Evolutionary conservation across 1,140 invertebrate genomes (phyloP), one percentile per base, ranked within the genome.

Genomic region (Drosophila nannoptera): DNA sequence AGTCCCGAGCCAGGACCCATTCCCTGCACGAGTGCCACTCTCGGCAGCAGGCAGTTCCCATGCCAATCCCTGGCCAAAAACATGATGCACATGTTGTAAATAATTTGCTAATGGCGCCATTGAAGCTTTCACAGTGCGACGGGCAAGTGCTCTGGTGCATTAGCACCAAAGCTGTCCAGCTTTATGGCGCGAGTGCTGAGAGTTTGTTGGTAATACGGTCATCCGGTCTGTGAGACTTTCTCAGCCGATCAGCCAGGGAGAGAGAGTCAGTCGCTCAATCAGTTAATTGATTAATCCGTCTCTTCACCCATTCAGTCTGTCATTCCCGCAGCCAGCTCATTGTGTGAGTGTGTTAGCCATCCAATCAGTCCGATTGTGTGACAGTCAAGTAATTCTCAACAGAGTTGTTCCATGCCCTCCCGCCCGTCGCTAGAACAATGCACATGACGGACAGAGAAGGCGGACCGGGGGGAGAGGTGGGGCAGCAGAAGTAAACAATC

Each of bases 101-200:
- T 83, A 82, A 82, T 82, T 82, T 82, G 74, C 78, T 78, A 82
- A 82, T 83, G 78, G 78, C 75, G 64, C 75, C 66, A 53, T 16
- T 59, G 73, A 29, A 65, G 63, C 38, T 60, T 48, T 48, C 14
- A 52, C 31, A 48, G 63, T 7, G 42, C 31, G 35, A 53, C 35
- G 35, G 48, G 43, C 53, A 43, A 36, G 49, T 63, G 32, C 16
- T 61, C 40, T 7, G 12, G 9, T 35, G 11, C n/a, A 22, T 31
- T 22, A 16, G n/a, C n/a, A n/a, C n/a, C n/a, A n/a, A n/a, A n/a
- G 4, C 2, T 58, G 31, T 60, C 7, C 56, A 43, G 32, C 22
- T 60, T 45, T 36, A 60, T 36, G 43, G 46, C 50, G 36, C 43
- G 12, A 62, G 29, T 45, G 36, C 35, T 36, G 52, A 38, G 48